These are phyloP conservation scores for Mya arenaria DNA, from an alignment of 1,140 invertebrate species.

Conservation along the genomic window DNA sequence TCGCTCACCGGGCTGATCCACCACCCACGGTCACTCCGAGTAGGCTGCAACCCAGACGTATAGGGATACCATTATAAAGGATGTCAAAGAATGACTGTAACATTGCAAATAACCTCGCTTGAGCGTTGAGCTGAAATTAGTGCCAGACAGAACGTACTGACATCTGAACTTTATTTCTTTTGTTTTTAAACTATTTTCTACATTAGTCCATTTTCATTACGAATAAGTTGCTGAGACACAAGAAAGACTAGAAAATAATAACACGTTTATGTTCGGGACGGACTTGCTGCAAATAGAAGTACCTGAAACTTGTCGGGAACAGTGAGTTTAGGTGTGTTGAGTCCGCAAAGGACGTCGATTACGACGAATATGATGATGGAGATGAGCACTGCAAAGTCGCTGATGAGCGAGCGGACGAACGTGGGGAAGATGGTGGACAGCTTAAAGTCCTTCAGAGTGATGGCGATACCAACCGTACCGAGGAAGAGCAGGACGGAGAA, in stretches of 20 bases:
- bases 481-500: conserved; percentile 97
- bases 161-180: no score
- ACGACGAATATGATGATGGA: conserved; percentile 96
- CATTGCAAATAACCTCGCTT: neutral
- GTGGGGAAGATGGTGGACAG: conserved; percentile 96
- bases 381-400: conserved; percentile 99
- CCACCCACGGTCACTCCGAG: conserved; percentile 86
- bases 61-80: neutral
- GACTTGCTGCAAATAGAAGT: no score
- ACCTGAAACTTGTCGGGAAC: conserved; percentile 85
- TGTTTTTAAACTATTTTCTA: no score
- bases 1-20: conserved; percentile 92
- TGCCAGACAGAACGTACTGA: neutral
- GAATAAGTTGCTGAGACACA: no score
- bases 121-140: neutral
- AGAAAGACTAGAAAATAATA: no score
- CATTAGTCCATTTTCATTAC: no score
- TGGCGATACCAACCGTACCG: conserved; percentile 95
- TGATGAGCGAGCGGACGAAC: conserved; percentile 91
- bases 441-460: conserved; percentile 95
- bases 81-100: neutral
- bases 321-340: conserved; percentile 96
- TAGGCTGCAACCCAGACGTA: conserved; percentile 61
- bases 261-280: no score
- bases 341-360: conserved; percentile 91